phyloP scores from a whole-genome alignment of 2,888 invertebrate species.

The Temnothorax unifasciatus region DNA sequence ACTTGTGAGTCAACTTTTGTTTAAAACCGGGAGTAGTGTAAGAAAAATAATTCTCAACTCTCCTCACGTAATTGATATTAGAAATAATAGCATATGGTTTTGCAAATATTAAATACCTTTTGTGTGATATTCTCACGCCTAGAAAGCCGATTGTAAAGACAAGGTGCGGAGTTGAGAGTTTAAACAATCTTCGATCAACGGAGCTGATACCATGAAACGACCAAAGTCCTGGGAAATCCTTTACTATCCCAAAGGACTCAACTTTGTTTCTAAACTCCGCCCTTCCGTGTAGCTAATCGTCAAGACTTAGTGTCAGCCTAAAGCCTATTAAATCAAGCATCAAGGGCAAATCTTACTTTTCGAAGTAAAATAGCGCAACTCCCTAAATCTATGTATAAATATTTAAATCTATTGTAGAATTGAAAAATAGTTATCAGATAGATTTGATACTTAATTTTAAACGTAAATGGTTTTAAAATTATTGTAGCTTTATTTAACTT shows the following conservation, averaged over 20 bases:
- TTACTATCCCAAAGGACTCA: slow-evolving; percentile 60
- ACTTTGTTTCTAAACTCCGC: slow-evolving; percentile 66
- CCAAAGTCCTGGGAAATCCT: slow-evolving; percentile 69
- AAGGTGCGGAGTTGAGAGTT: slow-evolving; percentile 53
- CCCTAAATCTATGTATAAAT: background rate
- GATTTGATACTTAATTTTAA: background rate
- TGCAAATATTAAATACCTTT: background rate
- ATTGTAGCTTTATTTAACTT: background rate
- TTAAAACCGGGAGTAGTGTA: too few relatives aligned
- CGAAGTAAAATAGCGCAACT: background rate
- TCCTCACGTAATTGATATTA: background rate
- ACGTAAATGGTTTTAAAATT: background rate
- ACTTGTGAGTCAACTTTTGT: background rate
- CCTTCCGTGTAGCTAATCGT: slow-evolving; percentile 65
- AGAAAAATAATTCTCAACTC: background rate
- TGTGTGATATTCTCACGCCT: background rate
- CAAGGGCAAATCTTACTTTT: slow-evolving; percentile 15
- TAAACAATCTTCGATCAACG: slow-evolving; percentile 63
- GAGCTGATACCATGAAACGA: slow-evolving; percentile 51
- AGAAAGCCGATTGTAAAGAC: slow-evolving; percentile 40
- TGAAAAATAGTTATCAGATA: background rate
- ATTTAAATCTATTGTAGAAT: background rate
- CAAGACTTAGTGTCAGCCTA: slow-evolving; percentile 69
- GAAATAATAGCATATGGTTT: background rate
- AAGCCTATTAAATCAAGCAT: slow-evolving; percentile 63